Evolutionary conservation across 2,797 vertebrate genomes (phyloP), one percentile per base, ranked within the genome.

Genomic region (Botia kubotai): DNA sequence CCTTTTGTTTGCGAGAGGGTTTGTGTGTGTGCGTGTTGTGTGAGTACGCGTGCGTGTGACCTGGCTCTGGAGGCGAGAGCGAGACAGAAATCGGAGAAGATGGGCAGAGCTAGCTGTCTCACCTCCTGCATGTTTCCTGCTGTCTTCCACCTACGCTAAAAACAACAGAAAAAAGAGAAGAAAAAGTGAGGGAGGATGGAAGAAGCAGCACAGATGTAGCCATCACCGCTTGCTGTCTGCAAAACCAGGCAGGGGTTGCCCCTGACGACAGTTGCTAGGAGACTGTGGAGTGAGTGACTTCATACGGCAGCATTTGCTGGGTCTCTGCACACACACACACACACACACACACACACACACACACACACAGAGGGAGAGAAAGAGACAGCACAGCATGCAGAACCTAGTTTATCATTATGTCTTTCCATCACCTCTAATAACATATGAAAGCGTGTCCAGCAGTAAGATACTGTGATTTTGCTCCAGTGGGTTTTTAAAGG

Each of bases 201-300:
- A 71, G 76, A 81, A 72, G 83, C 70, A 73, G 55, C 80, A 53
- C 82, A 83, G 82, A 83, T 75, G 72, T 80, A 84, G 80, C 80
- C 82, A 81, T 80, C 77, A 65, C 77, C 36, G 65, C 75, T 80
- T 23, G 71, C 82, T 80, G 74, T 85, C 86, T 83, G 81, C 73
- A 80, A 75, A 85, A 67, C 70, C 80, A 84, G 80, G 82, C 80
- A 73, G 77, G 86, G 84, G 84, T 87, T 86, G 84, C 83, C 82
- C 82, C 77, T 84, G 82, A 86, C 60, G 60, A 78, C 81, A 53
- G 86, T 86, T 87, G 86, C 86, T 87, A 87, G 80, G 86, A 77
- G 77, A 87, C 86, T 85, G 76, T 58, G 14, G 80, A 81, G 82
- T 75, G 43, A 82, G 77, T 82, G 82, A 84, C 80, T 84, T 83